These are phyloP conservation scores for Corythoichthys intestinalis DNA, from an alignment of 2,113 vertebrate genomes.

Conservation along the genomic window DNA sequence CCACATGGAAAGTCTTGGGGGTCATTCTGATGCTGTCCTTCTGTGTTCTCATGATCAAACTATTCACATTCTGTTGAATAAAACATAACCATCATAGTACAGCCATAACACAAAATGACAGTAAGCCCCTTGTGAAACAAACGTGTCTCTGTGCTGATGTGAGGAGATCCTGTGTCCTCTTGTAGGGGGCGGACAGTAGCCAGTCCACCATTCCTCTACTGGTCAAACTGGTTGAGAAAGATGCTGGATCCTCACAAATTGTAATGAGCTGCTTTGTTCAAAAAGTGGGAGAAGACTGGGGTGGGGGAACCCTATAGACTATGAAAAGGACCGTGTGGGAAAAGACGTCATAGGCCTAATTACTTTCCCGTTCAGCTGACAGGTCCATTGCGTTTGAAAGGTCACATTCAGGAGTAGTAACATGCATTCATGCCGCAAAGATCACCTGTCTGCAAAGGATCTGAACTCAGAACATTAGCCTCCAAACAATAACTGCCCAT, in stretches of 20 bases:
- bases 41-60: constrained; percentile 56
- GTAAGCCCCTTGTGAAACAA: constrained; percentile 59
- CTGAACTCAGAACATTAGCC: background rate
- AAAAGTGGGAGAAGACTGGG: constrained; percentile 55
- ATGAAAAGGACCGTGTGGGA: constrained; percentile 15
- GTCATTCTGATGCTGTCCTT: constrained; percentile 18
- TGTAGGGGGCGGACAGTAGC: constrained; percentile 44
- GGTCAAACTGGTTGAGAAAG: constrained; percentile 52
- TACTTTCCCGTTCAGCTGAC: background rate
- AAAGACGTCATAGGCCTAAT: constrained; percentile 1
- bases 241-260: constrained; percentile 66
- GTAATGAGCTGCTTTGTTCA: constrained; percentile 65
- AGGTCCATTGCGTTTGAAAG: background rate
- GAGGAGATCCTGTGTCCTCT: constrained; percentile 58
- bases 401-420: background rate
- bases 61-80: constrained; percentile 67
- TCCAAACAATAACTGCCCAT: background rate
- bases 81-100: constrained; percentile 64
- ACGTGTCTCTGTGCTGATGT: constrained; percentile 65
- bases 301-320: constrained; percentile 39
- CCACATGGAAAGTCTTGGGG: background rate
- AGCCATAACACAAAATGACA: constrained; percentile 48
- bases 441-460: background rate
- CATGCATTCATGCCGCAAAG: background rate
- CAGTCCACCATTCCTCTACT: constrained; percentile 62